These are phyloP conservation scores for Coturnix japonica DNA, from an alignment of 2,113 vertebrate genomes.

Conservation along the genomic window DNA sequence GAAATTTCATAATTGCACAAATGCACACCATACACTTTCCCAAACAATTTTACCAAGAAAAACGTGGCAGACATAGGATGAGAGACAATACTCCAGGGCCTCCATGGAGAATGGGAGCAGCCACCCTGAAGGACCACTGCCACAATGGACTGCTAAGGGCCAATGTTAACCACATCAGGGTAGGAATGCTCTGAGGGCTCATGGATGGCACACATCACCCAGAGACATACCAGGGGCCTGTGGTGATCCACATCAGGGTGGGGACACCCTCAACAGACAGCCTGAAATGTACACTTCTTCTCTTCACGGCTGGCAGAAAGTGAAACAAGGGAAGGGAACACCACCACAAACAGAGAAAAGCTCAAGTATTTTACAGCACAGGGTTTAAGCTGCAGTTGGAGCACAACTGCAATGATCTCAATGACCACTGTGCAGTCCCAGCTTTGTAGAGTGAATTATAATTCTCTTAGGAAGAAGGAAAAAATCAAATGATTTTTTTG, in stretches of 20 bases:
- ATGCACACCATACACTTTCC: background rate
- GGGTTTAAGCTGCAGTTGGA: background rate
- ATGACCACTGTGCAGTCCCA: background rate
- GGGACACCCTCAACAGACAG: background rate
- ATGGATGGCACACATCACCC: background rate
- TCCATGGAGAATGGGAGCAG: rapidly evolving
- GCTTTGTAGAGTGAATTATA: background rate
- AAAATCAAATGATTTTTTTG: background rate
- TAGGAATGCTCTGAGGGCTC: background rate
- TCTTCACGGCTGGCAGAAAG: background rate
- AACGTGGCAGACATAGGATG: rapidly evolving
- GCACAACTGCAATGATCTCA: background rate
- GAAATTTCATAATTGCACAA: background rate
- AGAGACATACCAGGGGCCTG: background rate
- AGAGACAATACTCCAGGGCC: rapidly evolving
- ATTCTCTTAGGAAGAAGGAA: background rate
- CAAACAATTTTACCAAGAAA: background rate
- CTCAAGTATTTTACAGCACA: background rate
- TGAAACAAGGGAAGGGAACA: background rate
- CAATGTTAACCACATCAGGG: too few relatives aligned
- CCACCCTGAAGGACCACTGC: rapidly evolving
- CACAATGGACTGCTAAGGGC: background rate
- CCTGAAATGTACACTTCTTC: background rate
- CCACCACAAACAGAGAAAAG: background rate
- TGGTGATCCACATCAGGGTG: background rate